Evolutionary conservation across 2,888 invertebrate genomes (phyloP).

Genomic region (Caenorhabditis becei): DNA sequence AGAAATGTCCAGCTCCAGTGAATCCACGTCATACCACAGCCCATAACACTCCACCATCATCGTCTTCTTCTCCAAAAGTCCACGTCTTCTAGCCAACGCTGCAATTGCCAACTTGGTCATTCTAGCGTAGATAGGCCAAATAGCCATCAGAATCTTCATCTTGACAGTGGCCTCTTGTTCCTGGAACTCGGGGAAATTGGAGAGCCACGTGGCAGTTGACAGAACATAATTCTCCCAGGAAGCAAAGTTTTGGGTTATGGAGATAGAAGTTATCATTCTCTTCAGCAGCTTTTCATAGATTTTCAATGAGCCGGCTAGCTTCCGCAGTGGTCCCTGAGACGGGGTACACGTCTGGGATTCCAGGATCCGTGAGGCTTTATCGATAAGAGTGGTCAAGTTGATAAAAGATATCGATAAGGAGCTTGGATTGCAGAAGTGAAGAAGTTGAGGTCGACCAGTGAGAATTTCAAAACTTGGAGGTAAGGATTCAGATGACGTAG

Average conservation of each 20-base stretch:
- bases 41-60: conserved; percentile 43
- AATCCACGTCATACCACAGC: conserved; percentile 36
- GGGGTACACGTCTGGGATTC: neutral
- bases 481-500: conserved; percentile 1
- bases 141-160: conserved; percentile 22
- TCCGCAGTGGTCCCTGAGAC: conserved; percentile 9
- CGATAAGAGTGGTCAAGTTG: conserved; percentile 8
- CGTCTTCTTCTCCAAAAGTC: neutral
- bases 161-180: neutral
- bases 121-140: conserved; percentile 42
- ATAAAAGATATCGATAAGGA: conserved; percentile 14
- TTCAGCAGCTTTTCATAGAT: conserved; percentile 28
- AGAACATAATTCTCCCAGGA: conserved; percentile 1
- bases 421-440: conserved; percentile 34
- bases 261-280: conserved; percentile 16
- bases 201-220: conserved; percentile 38
- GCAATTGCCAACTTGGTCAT: conserved; percentile 29
- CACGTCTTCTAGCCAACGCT: conserved; percentile 20
- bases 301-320: conserved; percentile 22
- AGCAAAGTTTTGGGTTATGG: too few relatives aligned
- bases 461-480: conserved; percentile 22
- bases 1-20: conserved; percentile 30
- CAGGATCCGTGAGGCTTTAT: conserved; percentile 26
- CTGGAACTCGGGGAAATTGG: conserved; percentile 37
- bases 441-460: conserved; percentile 30